phyloP scores from a whole-genome alignment of 2,113 vertebrate genomes.

The Zosterops japonicus region DNA sequence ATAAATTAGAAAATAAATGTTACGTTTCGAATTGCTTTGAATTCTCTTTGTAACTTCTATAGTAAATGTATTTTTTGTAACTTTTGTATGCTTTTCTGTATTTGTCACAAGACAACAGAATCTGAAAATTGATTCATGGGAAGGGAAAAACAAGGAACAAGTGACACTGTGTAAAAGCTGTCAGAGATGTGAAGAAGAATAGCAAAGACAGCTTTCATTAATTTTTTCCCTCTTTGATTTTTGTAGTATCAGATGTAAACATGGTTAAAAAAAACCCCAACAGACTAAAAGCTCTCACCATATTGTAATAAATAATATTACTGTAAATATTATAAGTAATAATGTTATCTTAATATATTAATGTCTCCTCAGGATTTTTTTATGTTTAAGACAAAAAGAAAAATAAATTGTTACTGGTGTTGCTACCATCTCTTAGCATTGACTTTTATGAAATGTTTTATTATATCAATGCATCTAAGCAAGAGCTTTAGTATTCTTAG shows the following conservation, averaged over 20 bases:
- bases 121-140: neutral
- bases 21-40: neutral
- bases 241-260: neutral
- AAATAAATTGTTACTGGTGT: neutral
- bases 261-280: fast-evolving
- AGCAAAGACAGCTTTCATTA: neutral
- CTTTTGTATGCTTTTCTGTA: neutral
- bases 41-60: neutral
- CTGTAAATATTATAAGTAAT: neutral
- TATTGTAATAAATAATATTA: neutral
- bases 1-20: neutral
- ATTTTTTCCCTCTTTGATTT: fast-evolving
- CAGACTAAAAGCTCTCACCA: neutral
- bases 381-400: neutral
- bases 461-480: neutral
- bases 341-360: neutral
- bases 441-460: neutral
- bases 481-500: neutral
- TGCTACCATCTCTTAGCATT: neutral
- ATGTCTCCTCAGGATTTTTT: neutral
- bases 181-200: neutral
- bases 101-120: neutral
- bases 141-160: neutral
- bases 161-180: neutral
- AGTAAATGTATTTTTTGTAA: neutral